Percentiles rank a stretch among this genome's conserved stretches.
Evolutionary conservation across 2,888 invertebrate genomes (phyloP).

Genomic region (Nephrotoma appendiculata): DNA sequence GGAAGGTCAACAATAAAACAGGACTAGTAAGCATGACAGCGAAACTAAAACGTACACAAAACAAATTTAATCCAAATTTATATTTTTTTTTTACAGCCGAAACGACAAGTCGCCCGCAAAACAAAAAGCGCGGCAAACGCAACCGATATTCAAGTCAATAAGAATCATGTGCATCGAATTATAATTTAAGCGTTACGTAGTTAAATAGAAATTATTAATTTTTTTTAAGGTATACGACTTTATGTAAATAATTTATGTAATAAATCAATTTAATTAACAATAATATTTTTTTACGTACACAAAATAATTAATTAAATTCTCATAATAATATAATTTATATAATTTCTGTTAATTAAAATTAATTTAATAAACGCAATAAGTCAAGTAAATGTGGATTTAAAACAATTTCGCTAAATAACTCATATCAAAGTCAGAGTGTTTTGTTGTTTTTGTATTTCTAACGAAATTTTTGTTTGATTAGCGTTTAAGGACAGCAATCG

Average conservation of each 20-base stretch:
- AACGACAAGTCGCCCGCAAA: conserved; percentile 24
- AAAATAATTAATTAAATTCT: conserved; percentile 2
- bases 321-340: not conserved
- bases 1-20: conserved; percentile 24
- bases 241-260: not conserved
- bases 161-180: conserved; percentile 29
- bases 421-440: not conserved
- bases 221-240: not conserved
- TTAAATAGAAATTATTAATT: not conserved
- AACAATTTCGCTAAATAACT: not conserved
- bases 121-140: conserved; percentile 15
- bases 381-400: not conserved
- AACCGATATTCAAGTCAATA: conserved; percentile 17
- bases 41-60: too few relatives aligned
- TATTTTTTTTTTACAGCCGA: conserved; percentile 18
- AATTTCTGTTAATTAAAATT: not conserved
- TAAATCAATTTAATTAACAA: not conserved
- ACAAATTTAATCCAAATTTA: not conserved
- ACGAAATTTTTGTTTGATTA: not conserved
- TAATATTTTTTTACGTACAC: not conserved
- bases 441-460: not conserved
- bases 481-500: not conserved
- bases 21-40: conserved; percentile 20
- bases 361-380: not conserved
- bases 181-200: conserved; percentile 16